Percentiles rank a stretch among this genome's conserved stretches.
Evolutionary conservation across 2,888 invertebrate genomes (phyloP).

Genomic region (Hypsopygia costalis): DNA sequence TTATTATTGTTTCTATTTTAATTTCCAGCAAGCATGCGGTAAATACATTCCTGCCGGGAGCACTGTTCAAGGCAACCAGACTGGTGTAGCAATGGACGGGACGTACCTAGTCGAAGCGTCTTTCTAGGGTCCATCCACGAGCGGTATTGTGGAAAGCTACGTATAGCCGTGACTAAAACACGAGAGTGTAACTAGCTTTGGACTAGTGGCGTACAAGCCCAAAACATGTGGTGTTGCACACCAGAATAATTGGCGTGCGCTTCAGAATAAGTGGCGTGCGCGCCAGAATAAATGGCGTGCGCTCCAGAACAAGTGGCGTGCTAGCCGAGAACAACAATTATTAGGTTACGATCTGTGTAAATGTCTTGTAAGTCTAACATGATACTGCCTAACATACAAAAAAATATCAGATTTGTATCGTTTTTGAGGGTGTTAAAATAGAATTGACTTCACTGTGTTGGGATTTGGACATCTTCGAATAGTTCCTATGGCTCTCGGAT

Average conservation of each 20-base stretch:
- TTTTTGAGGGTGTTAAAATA: constrained; percentile 30
- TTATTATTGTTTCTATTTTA: constrained; percentile 21
- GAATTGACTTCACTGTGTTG: constrained; percentile 14
- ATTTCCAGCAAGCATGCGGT: constrained; percentile 88
- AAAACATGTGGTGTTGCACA: too few relatives aligned
- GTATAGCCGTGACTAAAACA: constrained; percentile 36
- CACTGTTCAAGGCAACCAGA: constrained; percentile 89
- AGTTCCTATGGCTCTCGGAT: not conserved
- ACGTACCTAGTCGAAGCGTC: constrained; percentile 93
- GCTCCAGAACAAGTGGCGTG: constrained; percentile 18
- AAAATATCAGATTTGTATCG: constrained; percentile 55
- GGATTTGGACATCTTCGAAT: not conserved
- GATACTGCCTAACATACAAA: constrained; percentile 66
- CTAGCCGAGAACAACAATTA: constrained; percentile 50
- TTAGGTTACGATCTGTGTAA: constrained; percentile 57
- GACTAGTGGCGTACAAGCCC: constrained; percentile 12
- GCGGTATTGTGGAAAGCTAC: constrained; percentile 64
- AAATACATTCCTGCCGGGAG: constrained; percentile 93
- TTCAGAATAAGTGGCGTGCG: too few relatives aligned
- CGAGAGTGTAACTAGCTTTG: constrained; percentile 3
- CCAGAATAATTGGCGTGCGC: too few relatives aligned
- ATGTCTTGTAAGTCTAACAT: constrained; percentile 62
- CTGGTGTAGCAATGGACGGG: constrained; percentile 90
- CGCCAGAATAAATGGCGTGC: constrained; percentile 22
- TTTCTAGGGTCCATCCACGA: constrained; percentile 81